Conservation (phyloP, 2,113 vertebrate genomes). For the Malurus alboscapulatus region DNA sequence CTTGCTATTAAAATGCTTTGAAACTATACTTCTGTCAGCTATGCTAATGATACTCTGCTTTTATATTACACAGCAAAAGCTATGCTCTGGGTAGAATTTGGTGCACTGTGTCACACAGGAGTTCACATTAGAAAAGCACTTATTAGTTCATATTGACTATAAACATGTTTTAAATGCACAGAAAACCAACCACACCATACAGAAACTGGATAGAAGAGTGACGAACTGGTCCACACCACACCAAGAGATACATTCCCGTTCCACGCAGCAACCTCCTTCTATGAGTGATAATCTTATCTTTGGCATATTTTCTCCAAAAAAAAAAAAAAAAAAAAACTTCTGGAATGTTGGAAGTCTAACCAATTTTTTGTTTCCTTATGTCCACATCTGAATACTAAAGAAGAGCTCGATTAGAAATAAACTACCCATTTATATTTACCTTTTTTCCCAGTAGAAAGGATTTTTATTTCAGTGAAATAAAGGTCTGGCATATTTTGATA, state of each 20-base stretch:
- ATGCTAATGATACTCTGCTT: slow-evolving; percentile 12
- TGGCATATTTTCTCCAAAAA: background rate
- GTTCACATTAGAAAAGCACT: background rate
- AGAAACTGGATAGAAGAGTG: background rate
- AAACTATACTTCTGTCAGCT: slow-evolving; percentile 32
- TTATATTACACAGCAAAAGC: slow-evolving; percentile 16
- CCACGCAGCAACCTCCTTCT: background rate
- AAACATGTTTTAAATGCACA: background rate
- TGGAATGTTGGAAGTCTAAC: background rate
- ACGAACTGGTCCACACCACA: background rate
- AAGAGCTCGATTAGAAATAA: background rate
- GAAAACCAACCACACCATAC: background rate
- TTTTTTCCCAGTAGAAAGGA: background rate
- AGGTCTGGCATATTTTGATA: background rate
- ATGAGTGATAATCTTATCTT: background rate
- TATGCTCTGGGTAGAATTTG: background rate
- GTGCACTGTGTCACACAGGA: background rate
- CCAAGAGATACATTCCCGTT: background rate
- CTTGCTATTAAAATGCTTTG: slow-evolving; percentile 51
- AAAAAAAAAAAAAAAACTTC: background rate
- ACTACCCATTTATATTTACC: background rate
- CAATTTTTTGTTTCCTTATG: background rate
- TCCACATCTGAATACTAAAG: background rate
- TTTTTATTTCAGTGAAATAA: background rate
- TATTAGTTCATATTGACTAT: background rate